These are phyloP conservation scores for Xiphorhynchus elegans DNA, from an alignment of 2,113 vertebrate genomes.

Conservation along the genomic window DNA sequence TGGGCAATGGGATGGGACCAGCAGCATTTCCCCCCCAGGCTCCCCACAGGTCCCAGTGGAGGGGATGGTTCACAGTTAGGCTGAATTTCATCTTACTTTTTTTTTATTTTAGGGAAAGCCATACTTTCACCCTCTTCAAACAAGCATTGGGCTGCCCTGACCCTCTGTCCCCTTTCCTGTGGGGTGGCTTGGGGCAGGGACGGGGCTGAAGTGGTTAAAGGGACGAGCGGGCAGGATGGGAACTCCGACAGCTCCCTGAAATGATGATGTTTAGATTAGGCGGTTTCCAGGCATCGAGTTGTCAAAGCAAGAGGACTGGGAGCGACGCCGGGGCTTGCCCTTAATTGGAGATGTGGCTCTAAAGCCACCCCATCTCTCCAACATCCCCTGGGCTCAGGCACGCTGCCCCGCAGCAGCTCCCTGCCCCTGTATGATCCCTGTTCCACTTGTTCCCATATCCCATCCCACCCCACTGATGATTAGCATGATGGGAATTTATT, in stretches of 20 bases:
- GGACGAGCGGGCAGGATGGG: background rate
- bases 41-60: background rate
- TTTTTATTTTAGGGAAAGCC: background rate
- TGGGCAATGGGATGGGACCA: accelerated
- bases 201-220: background rate
- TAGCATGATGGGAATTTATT: accelerated
- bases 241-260: background rate
- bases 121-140: accelerated
- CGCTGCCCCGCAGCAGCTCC: background rate
- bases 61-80: background rate
- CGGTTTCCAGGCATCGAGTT: background rate
- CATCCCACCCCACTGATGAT: accelerated
- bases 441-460: accelerated
- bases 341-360: conserved; percentile 51
- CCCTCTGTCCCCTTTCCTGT: background rate
- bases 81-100: background rate
- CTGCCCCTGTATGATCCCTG: background rate
- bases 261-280: conserved; percentile 25
- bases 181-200: accelerated
- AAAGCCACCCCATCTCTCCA: background rate
- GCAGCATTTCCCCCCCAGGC: background rate
- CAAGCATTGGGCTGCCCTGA: background rate
- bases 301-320: background rate
- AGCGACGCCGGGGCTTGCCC: background rate
- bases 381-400: background rate